Percentiles rank a stretch among this genome's conserved stretches.
Evolutionary conservation across 2,113 vertebrate species (phyloP).

Genomic region (Myrmecobius fasciatus): DNA sequence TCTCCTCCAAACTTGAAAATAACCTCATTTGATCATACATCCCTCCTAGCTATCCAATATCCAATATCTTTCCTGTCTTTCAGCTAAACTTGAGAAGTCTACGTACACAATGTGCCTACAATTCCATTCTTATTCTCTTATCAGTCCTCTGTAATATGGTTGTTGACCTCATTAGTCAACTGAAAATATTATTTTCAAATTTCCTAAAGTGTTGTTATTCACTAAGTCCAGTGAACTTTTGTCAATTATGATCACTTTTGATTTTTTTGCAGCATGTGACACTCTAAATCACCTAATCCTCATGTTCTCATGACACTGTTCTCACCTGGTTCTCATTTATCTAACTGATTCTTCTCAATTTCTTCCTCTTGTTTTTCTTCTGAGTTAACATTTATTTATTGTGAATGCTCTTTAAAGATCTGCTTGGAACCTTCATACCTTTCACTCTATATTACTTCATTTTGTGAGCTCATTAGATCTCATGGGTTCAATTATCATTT

Average conservation of each 20-base stretch:
- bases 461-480: background rate
- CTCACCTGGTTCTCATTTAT: background rate
- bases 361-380: no score
- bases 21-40: background rate
- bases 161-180: background rate
- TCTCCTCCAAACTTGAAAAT: background rate
- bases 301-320: background rate
- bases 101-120: background rate
- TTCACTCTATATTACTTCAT: background rate
- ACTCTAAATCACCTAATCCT: background rate
- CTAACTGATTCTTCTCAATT: background rate
- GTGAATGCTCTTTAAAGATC: background rate
- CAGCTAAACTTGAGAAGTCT: background rate
- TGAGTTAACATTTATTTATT: background rate
- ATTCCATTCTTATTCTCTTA: background rate
- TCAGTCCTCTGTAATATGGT: background rate
- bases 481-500: background rate
- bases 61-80: background rate
- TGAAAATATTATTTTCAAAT: background rate
- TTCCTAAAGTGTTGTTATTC: background rate
- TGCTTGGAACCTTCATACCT: background rate
- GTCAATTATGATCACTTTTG: background rate
- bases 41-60: background rate
- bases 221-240: background rate
- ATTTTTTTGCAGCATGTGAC: background rate